Evolutionary conservation across 2,113 vertebrate genomes (phyloP), one percentile per base, ranked within the genome.

Genomic region (Smithornis capensis): DNA sequence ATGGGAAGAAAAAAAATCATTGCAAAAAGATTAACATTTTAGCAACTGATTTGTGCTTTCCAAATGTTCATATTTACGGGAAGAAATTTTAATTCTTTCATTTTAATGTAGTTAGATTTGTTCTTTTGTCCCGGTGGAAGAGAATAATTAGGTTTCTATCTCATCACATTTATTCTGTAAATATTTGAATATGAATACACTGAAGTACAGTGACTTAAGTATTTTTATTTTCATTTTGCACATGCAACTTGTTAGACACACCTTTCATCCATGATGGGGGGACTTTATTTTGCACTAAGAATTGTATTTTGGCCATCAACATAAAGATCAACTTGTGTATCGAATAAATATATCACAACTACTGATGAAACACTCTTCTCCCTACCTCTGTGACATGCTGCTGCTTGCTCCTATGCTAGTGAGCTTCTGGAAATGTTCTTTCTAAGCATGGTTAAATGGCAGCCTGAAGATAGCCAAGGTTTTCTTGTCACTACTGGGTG

Each of bases 1-100:
- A 44, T 0, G 1, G 49, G 57, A 56, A 68, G 52, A 53, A 90
- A 47, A n/a, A 42, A 92, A 70, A 63, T 84, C 38, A 29, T 33
- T 96, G 62, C 82, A 87, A 44, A 62, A 91, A 94, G 25, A 63
- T 73, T 76, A 91, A 92, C 57, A 10, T 50, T 96, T 94, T 84
- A 94, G 78, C 76, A 59, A 37, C 65, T 79, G 38, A 87, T 76
- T 13, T 76, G 22, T 63, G 37, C 37, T 79, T 84, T 87, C 79
- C 5, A 65, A 73, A 83, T 80, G 35, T 84, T 92, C 69, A 7
- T 76, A 82, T 94, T 95, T 94, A 69, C 91, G n/a, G 31, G 76
- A 92, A 67, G 28, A 76, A 37, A 56, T 68, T 73, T 90, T 19
- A 69, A 63, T 59, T 67, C 45, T 73, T 73, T 83, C 11, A 64